Evolutionary conservation across 1,140 invertebrate species (phyloP).

Genomic region (Theocolax elegans): DNA sequence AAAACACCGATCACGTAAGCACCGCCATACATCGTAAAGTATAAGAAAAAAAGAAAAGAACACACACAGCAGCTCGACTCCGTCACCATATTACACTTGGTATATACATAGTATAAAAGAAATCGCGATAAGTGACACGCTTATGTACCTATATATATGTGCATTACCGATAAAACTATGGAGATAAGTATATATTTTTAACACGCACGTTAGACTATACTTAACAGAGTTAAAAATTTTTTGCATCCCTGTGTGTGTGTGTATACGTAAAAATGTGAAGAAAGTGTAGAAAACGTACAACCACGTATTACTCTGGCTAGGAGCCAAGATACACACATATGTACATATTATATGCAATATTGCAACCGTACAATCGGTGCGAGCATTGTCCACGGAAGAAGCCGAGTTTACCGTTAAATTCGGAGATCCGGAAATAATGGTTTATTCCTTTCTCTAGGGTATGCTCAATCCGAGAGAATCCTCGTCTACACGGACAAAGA

Average conservation of each 20-base stretch:
- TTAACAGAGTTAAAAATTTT: no score
- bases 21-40: no score
- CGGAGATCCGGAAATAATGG: constrained; percentile 57
- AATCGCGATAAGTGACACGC: constrained; percentile 26
- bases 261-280: no score
- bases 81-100: no score
- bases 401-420: constrained; percentile 57
- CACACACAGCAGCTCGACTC: no score
- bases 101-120: no score
- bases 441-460: constrained; percentile 50
- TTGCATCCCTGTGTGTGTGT: no score
- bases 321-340: no score
- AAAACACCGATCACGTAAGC: no score
- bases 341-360: neutral
- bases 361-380: constrained; percentile 1
- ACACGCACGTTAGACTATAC: no score
- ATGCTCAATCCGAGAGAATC: neutral
- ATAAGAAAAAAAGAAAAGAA: no score
- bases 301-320: no score
- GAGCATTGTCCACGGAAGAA: constrained; percentile 46
- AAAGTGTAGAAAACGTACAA: neutral
- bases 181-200: constrained; percentile 60
- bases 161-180: constrained; percentile 51
- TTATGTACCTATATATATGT: constrained; percentile 8
- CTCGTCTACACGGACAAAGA: neutral